Base-by-base conservation (phyloP, 2,888 invertebrate genomes). In the Sphaerolaimus hirsutus region DNA sequence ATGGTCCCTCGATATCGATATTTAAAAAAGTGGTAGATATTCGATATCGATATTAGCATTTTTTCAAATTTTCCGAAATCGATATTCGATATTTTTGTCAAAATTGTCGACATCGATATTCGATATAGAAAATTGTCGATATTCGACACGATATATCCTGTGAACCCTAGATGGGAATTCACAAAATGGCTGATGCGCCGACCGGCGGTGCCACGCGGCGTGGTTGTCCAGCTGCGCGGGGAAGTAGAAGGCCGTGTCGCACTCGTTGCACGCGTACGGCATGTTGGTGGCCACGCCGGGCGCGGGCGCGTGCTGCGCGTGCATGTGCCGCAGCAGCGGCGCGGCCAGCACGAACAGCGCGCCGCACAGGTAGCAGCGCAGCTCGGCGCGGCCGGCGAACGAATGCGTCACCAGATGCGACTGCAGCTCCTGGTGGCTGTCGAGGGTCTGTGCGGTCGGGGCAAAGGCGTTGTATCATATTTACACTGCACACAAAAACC, bases 361-460 rank as follows among this genome's bases (percentile, higher is more conserved):
- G 10, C 79, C 79, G 65, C 87, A 89, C 52, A 86, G 73, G 64
- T 82, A 82, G 64, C 87, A 87, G 2, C 77, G 76, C 62, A 79
- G 81, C 32, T 75, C 74, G 10, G 77, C 76, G 56, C 79, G 80
- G 2, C 81, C 82, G 25, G 79, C 79, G 60, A 83, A 87, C 1
- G 81, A 83, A 64, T 89, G 87, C 58, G 87, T 84, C 49, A 87
- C 84, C 48, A 86, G 71, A 61, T 86, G 86, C 49, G 77, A 75
- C 64, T 83, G 86, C 1, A 87, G 72, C 50, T 82, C 77, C 35
- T n/a, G n/a, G n/a, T n/a, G n/a, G n/a, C n/a, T n/a, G n/a, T n/a
- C n/a, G n/a, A n/a, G n/a, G n/a, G n/a, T n/a, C n/a, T n/a, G n/a
- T n/a, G n/a, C n/a, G n/a, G n/a, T n/a, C n/a, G n/a, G n/a, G n/a